phyloP scores from a whole-genome alignment of 2,888 invertebrate genomes.

The Epiblema foenella region DNA sequence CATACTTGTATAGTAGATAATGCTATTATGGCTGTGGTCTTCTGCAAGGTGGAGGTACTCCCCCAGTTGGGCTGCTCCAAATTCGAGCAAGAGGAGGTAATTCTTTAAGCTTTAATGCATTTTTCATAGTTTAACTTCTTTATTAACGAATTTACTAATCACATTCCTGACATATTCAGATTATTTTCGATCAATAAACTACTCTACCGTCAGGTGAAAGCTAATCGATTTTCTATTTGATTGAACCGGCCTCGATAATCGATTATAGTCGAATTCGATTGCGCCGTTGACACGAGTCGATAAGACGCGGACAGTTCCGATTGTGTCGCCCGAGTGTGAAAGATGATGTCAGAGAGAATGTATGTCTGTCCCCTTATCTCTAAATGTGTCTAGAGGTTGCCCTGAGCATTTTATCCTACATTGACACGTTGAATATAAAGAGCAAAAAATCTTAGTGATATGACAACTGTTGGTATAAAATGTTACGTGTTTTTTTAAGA shows the following conservation, averaged over 20 bases:
- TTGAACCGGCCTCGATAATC: slow-evolving; percentile 18
- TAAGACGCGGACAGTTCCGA: slow-evolving; percentile 9
- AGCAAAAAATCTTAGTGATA: not conserved
- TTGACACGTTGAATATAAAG: not conserved
- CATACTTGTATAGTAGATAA: too few species aligned
- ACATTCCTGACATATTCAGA: not conserved
- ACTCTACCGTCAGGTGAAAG: slow-evolving; percentile 10
- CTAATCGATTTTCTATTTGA: slow-evolving; percentile 25
- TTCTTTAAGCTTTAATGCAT: too few species aligned
- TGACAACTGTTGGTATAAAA: too few species aligned
- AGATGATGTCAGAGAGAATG: slow-evolving; percentile 14
- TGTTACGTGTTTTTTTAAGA: too few species aligned
- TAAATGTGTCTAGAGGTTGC: slow-evolving; percentile 3
- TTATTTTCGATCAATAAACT: slow-evolving; percentile 1
- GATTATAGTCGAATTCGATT: slow-evolving; percentile 2
- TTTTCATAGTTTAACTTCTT: not conserved
- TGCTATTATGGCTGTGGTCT: too few species aligned
- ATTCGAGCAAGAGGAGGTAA: too few species aligned
- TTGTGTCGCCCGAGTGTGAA: slow-evolving; percentile 24
- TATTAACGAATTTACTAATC: not conserved
- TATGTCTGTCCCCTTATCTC: slow-evolving; percentile 4
- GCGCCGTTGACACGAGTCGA: not conserved
- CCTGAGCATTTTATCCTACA: not conserved
- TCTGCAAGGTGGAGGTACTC: too few species aligned
- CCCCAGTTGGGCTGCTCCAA: too few species aligned